Evolutionary conservation across 2,797 vertebrate genomes (phyloP), one percentile per base, ranked within the genome.

Genomic region (Darevskia nairensis): DNA sequence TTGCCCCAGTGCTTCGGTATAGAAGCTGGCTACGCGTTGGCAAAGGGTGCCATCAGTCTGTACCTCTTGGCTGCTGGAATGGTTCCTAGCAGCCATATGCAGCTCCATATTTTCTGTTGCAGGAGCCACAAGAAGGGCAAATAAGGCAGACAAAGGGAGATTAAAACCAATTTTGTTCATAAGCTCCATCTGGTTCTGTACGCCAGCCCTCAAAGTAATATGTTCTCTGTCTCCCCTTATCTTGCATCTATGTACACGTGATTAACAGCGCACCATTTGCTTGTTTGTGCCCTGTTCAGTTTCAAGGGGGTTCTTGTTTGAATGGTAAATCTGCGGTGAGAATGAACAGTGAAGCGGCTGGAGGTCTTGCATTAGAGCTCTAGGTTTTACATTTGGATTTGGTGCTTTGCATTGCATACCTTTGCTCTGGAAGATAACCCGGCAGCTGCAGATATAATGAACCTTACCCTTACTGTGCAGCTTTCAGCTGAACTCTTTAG

Each of bases 81-180:
- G 78, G 41, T 76, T 85, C 78, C 88, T 85, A 80, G 55, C 23
- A 82, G 68, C 71, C 88, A 82, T 89, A 82, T 76, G 88, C 78
- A 82, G 84, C 79, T 81, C 84, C 78, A 81, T 86, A 86, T 89
- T 89, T 85, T 85, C 71, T 81, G 8, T 69, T 55, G 29, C 46
- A 41, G 78, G 25, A 68, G 79, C 84, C 79, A 69, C 35, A 11
- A 76, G 44, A 85, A 85, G 25, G 77, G 69, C n/a, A 27, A 85
- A 46, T 50, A 75, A 85, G 61, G 35, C 77, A 80, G 29, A 50
- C 77, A 66, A 80, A 85, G 68, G 50, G 41, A 85, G 88, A 85
- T 81, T 89, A 89, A 75, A 89, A 41, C 78, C 19, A 82, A 13
- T 86, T 89, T 85, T 85, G 78, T 76, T 81, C 78, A 64, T 80